These are phyloP conservation scores for Cynaeus angustus DNA, from an alignment of 2,888 invertebrate genomes.

Conservation along the genomic window DNA sequence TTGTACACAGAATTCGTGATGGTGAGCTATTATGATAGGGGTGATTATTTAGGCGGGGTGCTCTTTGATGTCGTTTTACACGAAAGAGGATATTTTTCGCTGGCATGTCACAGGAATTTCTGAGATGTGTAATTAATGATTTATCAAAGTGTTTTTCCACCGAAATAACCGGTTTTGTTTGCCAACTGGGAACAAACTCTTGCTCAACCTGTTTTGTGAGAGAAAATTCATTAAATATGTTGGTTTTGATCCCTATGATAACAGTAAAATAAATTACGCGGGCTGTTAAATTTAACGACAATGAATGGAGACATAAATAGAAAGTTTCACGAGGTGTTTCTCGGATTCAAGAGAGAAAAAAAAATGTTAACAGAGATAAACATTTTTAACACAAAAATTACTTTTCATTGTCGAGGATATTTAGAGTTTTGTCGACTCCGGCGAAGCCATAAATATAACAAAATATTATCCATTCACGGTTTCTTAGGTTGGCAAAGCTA, in stretches of 20 bases:
- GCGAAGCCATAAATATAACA: no score
- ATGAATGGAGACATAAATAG: background rate
- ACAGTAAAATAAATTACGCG: conserved; percentile 8
- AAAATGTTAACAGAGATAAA: background rate
- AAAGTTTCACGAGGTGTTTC: conserved; percentile 1
- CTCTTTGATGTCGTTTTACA: conserved; percentile 7
- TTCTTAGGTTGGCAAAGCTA: no score
- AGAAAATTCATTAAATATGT: conserved; percentile 4
- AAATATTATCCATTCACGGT: no score
- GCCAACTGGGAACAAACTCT: background rate
- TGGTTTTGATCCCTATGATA: conserved; percentile 5
- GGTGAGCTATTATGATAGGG: background rate
- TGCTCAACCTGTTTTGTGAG: conserved; percentile 1
- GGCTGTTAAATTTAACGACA: conserved; percentile 5
- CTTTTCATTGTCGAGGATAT: background rate
- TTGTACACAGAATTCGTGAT: background rate
- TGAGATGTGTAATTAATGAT: conserved; percentile 15
- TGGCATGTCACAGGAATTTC: background rate
- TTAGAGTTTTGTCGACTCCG: background rate
- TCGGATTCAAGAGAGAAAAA: background rate
- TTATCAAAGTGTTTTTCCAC: conserved; percentile 12
- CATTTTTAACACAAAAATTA: background rate
- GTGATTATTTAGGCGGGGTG: background rate
- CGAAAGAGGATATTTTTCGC: conserved; percentile 7
- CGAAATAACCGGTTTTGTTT: background rate